Base-by-base conservation (phyloP, 37 sponge, comb jelly and placozoan genomes). In the Trichoplax adhaerens region DNA sequence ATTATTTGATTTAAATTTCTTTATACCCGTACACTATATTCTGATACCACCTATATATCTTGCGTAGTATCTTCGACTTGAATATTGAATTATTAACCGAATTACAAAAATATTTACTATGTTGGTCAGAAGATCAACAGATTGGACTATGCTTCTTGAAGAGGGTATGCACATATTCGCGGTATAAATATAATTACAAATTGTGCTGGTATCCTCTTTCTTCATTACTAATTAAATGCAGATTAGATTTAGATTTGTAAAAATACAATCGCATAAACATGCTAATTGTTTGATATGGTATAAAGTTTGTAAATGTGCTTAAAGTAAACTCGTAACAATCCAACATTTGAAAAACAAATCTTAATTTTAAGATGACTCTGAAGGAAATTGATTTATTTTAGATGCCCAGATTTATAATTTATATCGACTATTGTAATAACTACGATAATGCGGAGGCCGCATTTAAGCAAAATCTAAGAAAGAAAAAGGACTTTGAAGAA, bases 381-480 rank as follows among this genome's bases (percentile, higher is more conserved):
- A 29, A 29, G 29, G 29, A 29, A 29, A 29, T 29, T 29, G 29
- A 29, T 29, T 29, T 29, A 29, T 29, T 29, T 29, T 29, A 29
- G 29, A 29, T 29, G 29, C 29, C 29, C 29, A 29, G 29, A 29
- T 29, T 29, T 29, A 29, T 82, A 55, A 86, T 93, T 73, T 93
- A 93, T 52, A 76, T 90, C 49, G 85, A 89, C 48, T 93, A 93
- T 78, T 93, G 94, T 65, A 86, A 78, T 68, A 89, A 89, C 70
- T 89, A 89, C 65, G 87, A 89, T 76, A 65, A 84, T 3, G 89
- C 87, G 55, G 90, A 93, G 58, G 48, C 51, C 58, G 55, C 76
- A 0, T 71, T 93, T 2, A 57, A 60, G 0, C 55, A 72, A 55
- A 57, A 72, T 58, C 68, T 72, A 65, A 91, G 74, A 58, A 73